Conservation (phyloP, 2,888 invertebrate genomes). For the Leistus spinibarbis region DNA sequence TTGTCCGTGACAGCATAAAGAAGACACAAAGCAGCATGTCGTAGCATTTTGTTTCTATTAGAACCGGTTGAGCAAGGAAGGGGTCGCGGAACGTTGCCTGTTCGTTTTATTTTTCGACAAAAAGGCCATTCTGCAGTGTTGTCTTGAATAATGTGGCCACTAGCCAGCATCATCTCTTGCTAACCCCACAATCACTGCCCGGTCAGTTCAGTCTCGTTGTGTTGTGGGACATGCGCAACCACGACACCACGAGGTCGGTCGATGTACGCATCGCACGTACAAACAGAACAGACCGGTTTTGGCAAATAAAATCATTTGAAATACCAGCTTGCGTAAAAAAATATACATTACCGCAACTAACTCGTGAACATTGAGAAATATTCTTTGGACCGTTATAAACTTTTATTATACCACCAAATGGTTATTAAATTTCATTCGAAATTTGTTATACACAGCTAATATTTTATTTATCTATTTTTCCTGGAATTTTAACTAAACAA, state of each 20-base stretch:
- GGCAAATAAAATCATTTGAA: background rate
- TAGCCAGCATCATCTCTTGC: background rate
- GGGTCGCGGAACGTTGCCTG: background rate
- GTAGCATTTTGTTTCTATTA: background rate
- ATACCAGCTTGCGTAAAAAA: background rate
- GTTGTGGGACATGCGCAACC: background rate
- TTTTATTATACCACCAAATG: too few relatives aligned
- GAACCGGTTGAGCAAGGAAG: background rate
- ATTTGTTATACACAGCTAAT: background rate
- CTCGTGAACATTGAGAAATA: background rate
- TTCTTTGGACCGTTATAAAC: background rate
- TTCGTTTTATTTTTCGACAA: background rate
- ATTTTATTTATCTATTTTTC: too few relatives aligned
- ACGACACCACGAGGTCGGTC: background rate
- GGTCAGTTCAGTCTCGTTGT: too few relatives aligned
- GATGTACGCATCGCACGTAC: background rate
- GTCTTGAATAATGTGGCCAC: background rate
- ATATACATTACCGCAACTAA: background rate
- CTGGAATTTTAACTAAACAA: too few relatives aligned
- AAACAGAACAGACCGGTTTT: background rate
- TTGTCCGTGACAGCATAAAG: background rate
- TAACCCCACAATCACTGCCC: background rate
- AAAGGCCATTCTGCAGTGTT: background rate
- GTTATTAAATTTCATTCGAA: background rate
- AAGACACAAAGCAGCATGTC: background rate